These are phyloP conservation scores for Drosophila subpulchrella DNA, from an alignment of 1,140 invertebrate species.

Conservation along the genomic window DNA sequence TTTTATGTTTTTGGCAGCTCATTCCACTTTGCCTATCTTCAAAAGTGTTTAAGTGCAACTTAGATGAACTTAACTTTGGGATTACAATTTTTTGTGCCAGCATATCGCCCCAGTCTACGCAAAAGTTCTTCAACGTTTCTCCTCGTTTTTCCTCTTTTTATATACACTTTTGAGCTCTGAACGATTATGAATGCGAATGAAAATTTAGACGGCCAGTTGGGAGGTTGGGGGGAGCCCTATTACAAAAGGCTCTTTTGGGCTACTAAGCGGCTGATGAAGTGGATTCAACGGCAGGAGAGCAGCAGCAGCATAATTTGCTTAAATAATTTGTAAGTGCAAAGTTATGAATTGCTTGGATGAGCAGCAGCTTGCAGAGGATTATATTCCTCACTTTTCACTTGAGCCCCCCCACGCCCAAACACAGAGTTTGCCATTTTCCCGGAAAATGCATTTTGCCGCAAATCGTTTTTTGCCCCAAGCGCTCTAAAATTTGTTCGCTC, in stretches of 20 bases:
- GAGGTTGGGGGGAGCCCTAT: not conserved
- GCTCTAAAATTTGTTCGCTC: conserved; percentile 35
- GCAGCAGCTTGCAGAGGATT: conserved; percentile 21
- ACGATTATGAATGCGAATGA: conserved; percentile 59
- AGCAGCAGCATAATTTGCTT: conserved; percentile 51
- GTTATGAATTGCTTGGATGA: conserved; percentile 59
- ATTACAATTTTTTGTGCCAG: conserved; percentile 29
- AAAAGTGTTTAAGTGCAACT: conserved; percentile 45
- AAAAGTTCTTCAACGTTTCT: conserved; percentile 39
- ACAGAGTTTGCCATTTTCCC: conserved; percentile 13
- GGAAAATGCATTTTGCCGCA: conserved; percentile 46
- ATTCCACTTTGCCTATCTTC: conserved; percentile 42
- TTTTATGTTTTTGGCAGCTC: conserved; percentile 14
- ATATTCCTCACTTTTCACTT: not conserved
- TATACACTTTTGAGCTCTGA: conserved; percentile 41
- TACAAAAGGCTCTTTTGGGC: conserved; percentile 42
- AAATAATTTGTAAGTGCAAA: conserved; percentile 66
- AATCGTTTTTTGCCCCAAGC: conserved; percentile 25
- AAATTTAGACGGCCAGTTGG: conserved; percentile 15
- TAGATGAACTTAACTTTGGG: conserved; percentile 45
- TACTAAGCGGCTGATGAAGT: conserved; percentile 60
- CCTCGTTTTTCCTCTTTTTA: conserved; percentile 28
- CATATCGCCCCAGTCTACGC: conserved; percentile 6
- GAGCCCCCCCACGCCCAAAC: not conserved
- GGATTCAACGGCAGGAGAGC: conserved; percentile 14